Base-by-base conservation (phyloP, 1,140 invertebrate genomes). In the Drosophila watanabei region DNA sequence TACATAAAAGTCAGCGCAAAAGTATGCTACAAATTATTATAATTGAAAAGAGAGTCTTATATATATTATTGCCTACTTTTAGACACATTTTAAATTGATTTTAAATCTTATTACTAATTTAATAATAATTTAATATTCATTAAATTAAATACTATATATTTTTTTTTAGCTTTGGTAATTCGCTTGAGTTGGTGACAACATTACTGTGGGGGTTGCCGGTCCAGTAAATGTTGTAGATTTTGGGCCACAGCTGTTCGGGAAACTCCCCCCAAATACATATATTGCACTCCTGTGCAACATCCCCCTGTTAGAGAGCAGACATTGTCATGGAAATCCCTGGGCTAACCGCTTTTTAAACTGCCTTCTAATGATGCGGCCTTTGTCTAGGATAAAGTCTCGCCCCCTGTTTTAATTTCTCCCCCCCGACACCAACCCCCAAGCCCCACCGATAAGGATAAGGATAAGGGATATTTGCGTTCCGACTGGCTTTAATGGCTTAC, bases 401-500 rank as follows among this genome's bases (percentile, higher is more conserved):
- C 64, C 64, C 71, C 71, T 78, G 76, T 88, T 78, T 82, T 61
- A 79, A 72, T 64, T 70, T 37, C 49, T 7, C 14, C 51, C 24
- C 48, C 24, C 24, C 24, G 3, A 24, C 14, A 13, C 45, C 28
- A 33, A n/a, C 30, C 10, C n/a, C n/a, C n/a, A n/a, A n/a, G 8
- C 24, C 0, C 43, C 13, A 30, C 20, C 18, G 28, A 41, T 60
- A 33, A 18, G 28, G 62, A 41, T 60, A 33, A 18, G 28, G 62
- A 64, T 63, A 37, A 28, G 11, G 43, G 11, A 45, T 33, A 52
- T 52, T 18, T 8, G 30, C 30, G 11, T 33, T 16, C 24, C 24
- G 52, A 56, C 54, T 56, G 54, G 37, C 56, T 18, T 90, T 89
- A 89, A 85, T 80, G 70, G 79, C 94, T 95, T 95, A 98, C 97